These are phyloP conservation scores for Phyto melanocephala DNA, from an alignment of 2,888 invertebrate genomes.

Conservation along the genomic window DNA sequence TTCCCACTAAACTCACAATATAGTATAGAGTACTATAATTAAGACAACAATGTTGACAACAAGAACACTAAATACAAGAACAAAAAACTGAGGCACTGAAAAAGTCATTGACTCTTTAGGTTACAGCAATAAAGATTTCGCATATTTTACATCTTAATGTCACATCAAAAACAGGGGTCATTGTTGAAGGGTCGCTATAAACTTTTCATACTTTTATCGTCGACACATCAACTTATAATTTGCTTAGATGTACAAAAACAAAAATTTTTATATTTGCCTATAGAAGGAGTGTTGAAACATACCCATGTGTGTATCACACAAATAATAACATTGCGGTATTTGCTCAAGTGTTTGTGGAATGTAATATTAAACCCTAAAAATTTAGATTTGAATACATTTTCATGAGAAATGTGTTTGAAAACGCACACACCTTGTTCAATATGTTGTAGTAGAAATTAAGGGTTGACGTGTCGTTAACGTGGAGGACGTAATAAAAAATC, in stretches of 20 bases:
- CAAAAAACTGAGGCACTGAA: conserved; percentile 65
- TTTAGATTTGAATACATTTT: conserved; percentile 23
- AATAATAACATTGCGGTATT: conserved; percentile 58
- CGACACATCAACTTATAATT: neutral
- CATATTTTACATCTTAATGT: conserved; percentile 8
- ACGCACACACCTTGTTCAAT: conserved; percentile 38
- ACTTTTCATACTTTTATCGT: conserved; percentile 29
- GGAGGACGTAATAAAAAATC: no score
- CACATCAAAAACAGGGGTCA: conserved; percentile 49
- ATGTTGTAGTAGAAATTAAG: neutral
- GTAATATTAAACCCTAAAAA: conserved; percentile 52
- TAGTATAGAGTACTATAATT: neutral
- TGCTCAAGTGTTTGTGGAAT: conserved; percentile 65
- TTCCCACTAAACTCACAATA: neutral
- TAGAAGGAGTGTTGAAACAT: neutral
- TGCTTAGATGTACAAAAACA: neutral
- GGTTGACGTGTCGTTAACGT: no score
- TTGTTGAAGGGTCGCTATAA: conserved; percentile 45
- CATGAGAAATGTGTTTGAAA: conserved; percentile 35
- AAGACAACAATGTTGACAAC: neutral
- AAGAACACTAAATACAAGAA: neutral
- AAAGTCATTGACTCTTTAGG: conserved; percentile 76
- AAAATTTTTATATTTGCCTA: neutral
- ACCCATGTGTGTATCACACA: neutral
- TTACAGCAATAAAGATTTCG: conserved; percentile 70